Base-by-base conservation (phyloP, 35 echinoderm and acorn worm genomes). In the Acanthaster planci region DNA sequence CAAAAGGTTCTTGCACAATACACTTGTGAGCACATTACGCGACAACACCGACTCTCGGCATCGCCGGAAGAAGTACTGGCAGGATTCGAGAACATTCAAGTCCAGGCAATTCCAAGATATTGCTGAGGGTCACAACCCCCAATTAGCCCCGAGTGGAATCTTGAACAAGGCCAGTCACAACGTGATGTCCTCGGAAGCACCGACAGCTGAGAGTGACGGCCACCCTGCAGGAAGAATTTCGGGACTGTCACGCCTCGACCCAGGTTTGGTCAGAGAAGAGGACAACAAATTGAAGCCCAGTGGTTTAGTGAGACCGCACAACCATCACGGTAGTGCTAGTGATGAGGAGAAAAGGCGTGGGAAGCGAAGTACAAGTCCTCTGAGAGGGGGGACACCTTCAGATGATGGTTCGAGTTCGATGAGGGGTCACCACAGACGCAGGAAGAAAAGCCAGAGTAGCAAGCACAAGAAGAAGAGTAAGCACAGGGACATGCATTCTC, bases 1-100 rank as follows among this genome's bases (percentile, higher is more conserved):
- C 29, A 72, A 72, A 34, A 72, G 64, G 64, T 72, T 72, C 64
- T 26, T 72, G 26, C 64, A 72, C 64, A 72, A 8, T 29, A 72
- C 64, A 6, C 34, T 72, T 31, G 64, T 72, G 23, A 72, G 64
- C 64, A 72, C 64, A 5, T 26, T 72, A 1, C 64, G 64, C 34
- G 18, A 72, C 64, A 29, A 26, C 7, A 72, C 64, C 1, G 64
- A 72, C 64, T 31, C 64, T 1, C 26, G 64, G 64, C 64, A 30
- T 34, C 29, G 26, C 15, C 64, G 23, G 8, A 26, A 16, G 5
- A 72, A 26, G 26, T 72, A 31, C 23, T 14, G 26, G 1, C 22
- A 72, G 14, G 64, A 29, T 29, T 47, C 42, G 12, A 12, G 42
- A 47, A 47, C 42, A 47, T 4, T 47, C 42, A 12, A 47, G 42